These are phyloP conservation scores for Cathartes aura DNA, from an alignment of 2,113 vertebrate genomes.

Conservation along the genomic window DNA sequence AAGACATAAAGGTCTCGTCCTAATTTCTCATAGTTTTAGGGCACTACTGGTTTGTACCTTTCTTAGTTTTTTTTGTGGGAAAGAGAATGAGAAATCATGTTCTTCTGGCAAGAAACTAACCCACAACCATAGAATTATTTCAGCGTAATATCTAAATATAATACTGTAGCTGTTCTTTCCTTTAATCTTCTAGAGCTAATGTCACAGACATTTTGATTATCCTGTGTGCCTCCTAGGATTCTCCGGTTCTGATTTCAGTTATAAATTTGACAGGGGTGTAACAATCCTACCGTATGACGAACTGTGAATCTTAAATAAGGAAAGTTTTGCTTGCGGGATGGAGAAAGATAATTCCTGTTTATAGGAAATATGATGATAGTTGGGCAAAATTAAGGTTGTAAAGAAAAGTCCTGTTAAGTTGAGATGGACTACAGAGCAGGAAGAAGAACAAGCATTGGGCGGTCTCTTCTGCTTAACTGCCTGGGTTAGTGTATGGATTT, in stretches of 20 bases:
- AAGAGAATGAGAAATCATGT: not conserved
- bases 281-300: fast-evolving
- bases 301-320: not conserved
- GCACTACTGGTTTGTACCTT: not conserved
- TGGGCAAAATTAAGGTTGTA: not conserved
- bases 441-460: not conserved
- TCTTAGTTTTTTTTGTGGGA: not conserved
- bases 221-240: not conserved
- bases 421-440: not conserved
- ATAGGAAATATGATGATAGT: not conserved
- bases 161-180: not conserved
- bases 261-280: not conserved
- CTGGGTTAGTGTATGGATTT: not conserved
- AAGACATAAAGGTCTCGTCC: not conserved
- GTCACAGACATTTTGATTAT: not conserved
- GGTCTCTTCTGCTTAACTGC: not conserved
- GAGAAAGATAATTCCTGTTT: not conserved
- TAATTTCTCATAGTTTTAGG: not conserved
- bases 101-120: not conserved
- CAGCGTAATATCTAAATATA: not conserved
- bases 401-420: not conserved
- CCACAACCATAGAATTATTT: not conserved
- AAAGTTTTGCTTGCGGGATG: not conserved
- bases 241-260: not conserved
- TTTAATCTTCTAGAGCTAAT: not conserved